Evolutionary conservation across 2,797 vertebrate species (phyloP).

Genomic region (Halcyon badia): DNA sequence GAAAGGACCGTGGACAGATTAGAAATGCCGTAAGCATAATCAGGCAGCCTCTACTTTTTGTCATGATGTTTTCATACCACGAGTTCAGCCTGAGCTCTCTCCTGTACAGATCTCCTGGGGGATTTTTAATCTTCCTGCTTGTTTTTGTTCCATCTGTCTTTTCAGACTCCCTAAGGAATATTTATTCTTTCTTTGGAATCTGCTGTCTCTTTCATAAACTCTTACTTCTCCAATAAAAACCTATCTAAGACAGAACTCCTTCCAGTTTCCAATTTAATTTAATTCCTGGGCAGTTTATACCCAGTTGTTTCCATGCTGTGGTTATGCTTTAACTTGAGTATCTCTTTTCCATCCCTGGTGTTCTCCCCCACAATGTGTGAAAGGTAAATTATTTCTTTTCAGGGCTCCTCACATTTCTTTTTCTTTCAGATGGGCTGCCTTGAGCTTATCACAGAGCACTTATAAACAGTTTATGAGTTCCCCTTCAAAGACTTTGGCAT

Average conservation of each 20-base stretch:
- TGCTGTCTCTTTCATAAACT: slow-evolving; percentile 51
- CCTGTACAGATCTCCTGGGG: background rate
- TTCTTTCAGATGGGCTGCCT: background rate
- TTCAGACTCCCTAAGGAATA: slow-evolving; percentile 24
- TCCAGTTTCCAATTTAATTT: slow-evolving; percentile 57
- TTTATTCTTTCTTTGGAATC: slow-evolving; percentile 49
- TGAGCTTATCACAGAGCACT: slow-evolving; percentile 2
- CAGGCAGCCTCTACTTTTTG: background rate
- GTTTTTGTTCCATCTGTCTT: slow-evolving; percentile 48
- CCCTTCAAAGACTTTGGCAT: background rate
- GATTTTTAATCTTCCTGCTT: slow-evolving; percentile 38
- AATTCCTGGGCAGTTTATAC: slow-evolving; percentile 15
- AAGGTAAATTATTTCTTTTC: background rate
- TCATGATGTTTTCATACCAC: background rate
- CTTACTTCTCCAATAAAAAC: slow-evolving; percentile 55
- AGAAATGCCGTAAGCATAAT: background rate
- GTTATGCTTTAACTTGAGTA: background rate
- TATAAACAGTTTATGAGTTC: background rate
- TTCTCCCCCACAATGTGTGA: background rate
- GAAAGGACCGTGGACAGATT: background rate
- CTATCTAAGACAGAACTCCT: slow-evolving; percentile 1
- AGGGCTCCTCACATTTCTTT: background rate
- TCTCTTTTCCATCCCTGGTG: background rate
- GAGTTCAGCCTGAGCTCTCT: background rate
- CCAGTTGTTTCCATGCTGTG: slow-evolving; percentile 22